These are phyloP conservation scores for Leucophenga maculata DNA, from an alignment of 2,888 invertebrate species.

Conservation along the genomic window DNA sequence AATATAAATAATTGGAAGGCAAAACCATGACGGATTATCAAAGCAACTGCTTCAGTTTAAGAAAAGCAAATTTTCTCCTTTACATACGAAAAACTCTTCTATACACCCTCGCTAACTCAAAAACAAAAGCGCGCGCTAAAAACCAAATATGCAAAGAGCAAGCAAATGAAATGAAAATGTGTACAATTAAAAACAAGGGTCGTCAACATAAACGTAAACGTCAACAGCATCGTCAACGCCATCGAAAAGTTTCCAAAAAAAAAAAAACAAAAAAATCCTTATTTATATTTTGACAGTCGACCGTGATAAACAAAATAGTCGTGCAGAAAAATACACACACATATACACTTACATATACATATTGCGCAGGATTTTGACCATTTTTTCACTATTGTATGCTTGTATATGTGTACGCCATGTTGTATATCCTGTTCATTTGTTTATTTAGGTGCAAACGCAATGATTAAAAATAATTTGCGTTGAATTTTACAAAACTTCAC, in stretches of 20 bases:
- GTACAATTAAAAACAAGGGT: conserved; percentile 36
- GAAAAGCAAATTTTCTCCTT: too few species aligned
- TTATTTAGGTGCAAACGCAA: conserved; percentile 53
- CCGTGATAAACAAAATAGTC: conserved; percentile 18
- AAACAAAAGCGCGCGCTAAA: neutral
- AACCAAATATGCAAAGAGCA: conserved; percentile 5
- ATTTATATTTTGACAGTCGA: conserved; percentile 21
- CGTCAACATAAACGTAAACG: neutral
- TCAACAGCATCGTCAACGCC: neutral
- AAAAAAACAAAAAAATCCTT: too few species aligned
- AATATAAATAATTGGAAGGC: too few species aligned
- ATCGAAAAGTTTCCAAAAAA: conserved; percentile 1
- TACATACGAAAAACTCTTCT: neutral
- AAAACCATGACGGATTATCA: too few species aligned
- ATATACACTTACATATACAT: too few species aligned
- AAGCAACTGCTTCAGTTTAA: too few species aligned
- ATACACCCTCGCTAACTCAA: neutral
- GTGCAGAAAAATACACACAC: neutral
- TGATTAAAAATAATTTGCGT: conserved; percentile 56
- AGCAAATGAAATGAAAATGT: conserved; percentile 37
- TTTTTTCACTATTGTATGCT: too few species aligned
- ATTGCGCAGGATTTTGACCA: too few species aligned
- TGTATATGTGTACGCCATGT: neutral
- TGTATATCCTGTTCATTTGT: conserved; percentile 41
- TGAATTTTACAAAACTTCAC: conserved; percentile 44